Evolutionary conservation across 2,888 invertebrate species (phyloP), one percentile per base, ranked within the genome.

Genomic region (Tubulanus polymorphus): DNA sequence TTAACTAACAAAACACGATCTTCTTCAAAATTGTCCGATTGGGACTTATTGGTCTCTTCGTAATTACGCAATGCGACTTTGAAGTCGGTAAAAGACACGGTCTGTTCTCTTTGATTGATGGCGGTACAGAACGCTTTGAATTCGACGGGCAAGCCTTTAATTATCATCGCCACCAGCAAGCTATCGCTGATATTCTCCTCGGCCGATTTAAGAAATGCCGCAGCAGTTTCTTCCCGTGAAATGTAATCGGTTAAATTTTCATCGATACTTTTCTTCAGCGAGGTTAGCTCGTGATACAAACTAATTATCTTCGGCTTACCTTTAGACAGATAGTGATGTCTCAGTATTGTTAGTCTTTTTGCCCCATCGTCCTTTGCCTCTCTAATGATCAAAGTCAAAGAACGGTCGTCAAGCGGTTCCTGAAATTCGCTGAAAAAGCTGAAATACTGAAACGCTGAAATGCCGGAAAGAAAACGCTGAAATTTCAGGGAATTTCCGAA

Each of bases 371-470:
- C 51, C 15, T 8, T 35, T 3, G 57, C 57, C 52, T 62, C 60
- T 32, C 52, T 10, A 45, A 58, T 62, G 3, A 61, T 30, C 18
- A 61, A 37, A 5, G 51, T 57, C 28, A 61, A 28, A 30, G 46
- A 32, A 37, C 37, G 32, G 27, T 50, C 54, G 35, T 59, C 51
- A 6, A 58, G 29, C 29, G 48, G 27, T 28, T 65, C 61, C 15
- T 60, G 54, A 1, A 65, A 37, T 45, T 64, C 61, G 2, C 57
- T 59, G 51, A 37, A 63, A n/a, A 1, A 56, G 60, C 41, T 62
- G 55, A 25, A n/a, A n/a, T n/a, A n/a, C n/a, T n/a, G n/a, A n/a
- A n/a, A n/a, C n/a, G n/a, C n/a, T n/a, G n/a, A n/a, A n/a, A n/a
- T n/a, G n/a, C n/a, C n/a, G n/a, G n/a, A n/a, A n/a, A n/a, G n/a